A percentile compares a stretch with the other conserved stretches of the same genome.
Conservation (phyloP, 2,797 vertebrate species). For the Bucorvus abyssinicus region DNA sequence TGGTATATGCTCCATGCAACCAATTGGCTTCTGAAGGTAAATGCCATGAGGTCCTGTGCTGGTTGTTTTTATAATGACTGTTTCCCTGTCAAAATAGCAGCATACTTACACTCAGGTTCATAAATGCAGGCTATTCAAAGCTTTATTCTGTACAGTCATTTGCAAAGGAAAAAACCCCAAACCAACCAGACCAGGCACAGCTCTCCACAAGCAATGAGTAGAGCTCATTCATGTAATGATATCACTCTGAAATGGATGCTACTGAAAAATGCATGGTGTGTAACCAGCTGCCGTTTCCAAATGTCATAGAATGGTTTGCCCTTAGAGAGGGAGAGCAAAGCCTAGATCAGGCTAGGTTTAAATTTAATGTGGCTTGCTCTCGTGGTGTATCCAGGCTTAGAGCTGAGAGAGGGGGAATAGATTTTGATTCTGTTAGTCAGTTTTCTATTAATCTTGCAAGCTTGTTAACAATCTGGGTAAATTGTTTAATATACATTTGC, state of each 20-base stretch:
- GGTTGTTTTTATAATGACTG: background rate
- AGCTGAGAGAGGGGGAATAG: background rate
- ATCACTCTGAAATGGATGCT: background rate
- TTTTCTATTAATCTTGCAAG: background rate
- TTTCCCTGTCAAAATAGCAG: background rate
- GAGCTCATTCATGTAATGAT: background rate
- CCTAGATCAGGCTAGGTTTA: background rate
- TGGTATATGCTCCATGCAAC: background rate
- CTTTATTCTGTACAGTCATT: background rate
- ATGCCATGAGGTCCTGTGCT: background rate
- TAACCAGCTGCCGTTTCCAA: slow-evolving; percentile 1
- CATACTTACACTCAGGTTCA: background rate
- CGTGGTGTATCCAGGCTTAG: background rate
- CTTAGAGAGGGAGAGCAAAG: background rate
- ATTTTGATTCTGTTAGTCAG: background rate
- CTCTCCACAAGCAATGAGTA: background rate
- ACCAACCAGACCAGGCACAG: background rate
- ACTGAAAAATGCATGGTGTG: background rate
- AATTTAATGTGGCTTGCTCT: background rate
- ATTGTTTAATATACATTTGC: background rate
- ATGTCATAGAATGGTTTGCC: background rate
- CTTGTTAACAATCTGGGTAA: background rate
- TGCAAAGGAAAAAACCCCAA: background rate
- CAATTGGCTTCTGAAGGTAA: background rate
- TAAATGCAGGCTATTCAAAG: background rate